phyloP scores from a whole-genome alignment of 1,140 invertebrate species.

The Aphis gossypii region DNA sequence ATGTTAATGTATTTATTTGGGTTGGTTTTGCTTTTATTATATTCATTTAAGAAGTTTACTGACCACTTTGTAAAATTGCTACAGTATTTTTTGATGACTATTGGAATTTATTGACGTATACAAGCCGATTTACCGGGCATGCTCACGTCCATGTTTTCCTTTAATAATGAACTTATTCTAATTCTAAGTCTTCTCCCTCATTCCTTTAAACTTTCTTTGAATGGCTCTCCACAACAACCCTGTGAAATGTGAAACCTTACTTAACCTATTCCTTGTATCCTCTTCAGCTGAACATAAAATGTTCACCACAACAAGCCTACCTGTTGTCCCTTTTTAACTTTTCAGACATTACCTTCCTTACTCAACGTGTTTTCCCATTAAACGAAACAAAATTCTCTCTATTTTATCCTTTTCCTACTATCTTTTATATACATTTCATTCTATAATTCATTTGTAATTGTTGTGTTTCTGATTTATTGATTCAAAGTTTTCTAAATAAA shows the following conservation, averaged over 20 bases:
- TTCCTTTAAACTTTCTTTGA: neutral
- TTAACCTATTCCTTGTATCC: neutral
- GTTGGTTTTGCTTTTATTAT: conserved; percentile 18
- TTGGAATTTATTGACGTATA: neutral
- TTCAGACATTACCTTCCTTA: neutral
- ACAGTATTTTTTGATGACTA: neutral
- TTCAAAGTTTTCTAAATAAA: neutral
- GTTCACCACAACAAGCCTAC: neutral
- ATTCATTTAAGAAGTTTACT: neutral
- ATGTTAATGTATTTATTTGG: conserved; percentile 12
- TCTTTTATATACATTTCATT: neutral
- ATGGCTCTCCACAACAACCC: neutral
- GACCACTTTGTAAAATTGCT: conserved; percentile 41
- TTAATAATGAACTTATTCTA: conserved; percentile 12
- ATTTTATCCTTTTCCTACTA: neutral
- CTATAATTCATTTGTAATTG: neutral
- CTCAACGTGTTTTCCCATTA: neutral
- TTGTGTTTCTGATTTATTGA: neutral
- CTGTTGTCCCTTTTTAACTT: neutral
- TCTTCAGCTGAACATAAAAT: neutral
- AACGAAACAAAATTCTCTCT: neutral
- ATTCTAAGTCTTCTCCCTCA: neutral
- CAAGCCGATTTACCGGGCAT: neutral
- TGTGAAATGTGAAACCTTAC: neutral
- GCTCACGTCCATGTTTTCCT: neutral